phyloP scores from a whole-genome alignment of 2,888 invertebrate species.

The Ariolimax columbianus region DNA sequence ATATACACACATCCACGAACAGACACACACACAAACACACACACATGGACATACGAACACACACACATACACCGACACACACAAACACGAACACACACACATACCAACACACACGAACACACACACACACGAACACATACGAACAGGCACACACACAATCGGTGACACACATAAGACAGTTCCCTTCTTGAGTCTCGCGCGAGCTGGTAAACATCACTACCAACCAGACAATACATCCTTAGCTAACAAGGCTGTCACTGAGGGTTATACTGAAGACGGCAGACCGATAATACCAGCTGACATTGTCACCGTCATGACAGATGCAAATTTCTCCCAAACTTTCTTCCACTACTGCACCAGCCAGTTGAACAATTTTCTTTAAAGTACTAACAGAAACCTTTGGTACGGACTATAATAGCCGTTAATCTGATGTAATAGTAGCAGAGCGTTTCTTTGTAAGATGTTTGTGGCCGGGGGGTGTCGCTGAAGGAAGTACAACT shows the following conservation, averaged over 20 bases:
- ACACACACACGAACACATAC: background rate
- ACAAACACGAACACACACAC: too few species aligned
- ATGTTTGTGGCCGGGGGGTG: background rate
- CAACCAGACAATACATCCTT: too few species aligned
- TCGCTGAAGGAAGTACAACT: background rate
- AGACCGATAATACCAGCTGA: background rate
- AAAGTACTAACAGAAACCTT: background rate
- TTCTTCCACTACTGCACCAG: too few species aligned
- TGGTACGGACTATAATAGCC: background rate
- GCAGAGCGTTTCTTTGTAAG: background rate
- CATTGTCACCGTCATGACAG: background rate
- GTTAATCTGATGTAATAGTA: background rate
- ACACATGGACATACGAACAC: too few species aligned
- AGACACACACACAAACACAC: too few species aligned
- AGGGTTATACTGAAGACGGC: background rate
- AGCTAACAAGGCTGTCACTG: too few species aligned
- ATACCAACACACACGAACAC: background rate
- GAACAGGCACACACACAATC: background rate
- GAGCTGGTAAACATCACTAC: too few species aligned
- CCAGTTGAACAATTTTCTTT: background rate
- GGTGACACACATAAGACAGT: too few species aligned
- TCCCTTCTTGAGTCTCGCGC: too few species aligned
- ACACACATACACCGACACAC: too few species aligned
- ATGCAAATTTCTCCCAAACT: conserved; percentile 3
- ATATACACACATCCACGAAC: too few species aligned